Base-by-base conservation (phyloP, 2,113 vertebrate species). In the Nasalis larvatus region DNA sequence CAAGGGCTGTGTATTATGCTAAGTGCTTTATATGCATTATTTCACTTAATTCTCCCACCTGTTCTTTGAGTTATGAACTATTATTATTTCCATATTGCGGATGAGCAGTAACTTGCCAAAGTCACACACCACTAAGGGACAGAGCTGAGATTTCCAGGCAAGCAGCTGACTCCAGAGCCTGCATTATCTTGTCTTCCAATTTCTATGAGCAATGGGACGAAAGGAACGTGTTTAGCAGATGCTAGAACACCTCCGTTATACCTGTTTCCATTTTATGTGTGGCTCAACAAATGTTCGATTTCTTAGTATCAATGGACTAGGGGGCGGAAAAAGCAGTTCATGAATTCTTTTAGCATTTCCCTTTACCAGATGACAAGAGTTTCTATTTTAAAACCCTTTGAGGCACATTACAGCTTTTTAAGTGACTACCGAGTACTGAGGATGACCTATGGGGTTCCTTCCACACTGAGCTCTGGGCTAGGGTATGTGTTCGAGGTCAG, bases 1-100 rank as follows among this genome's bases (percentile, higher is more conserved):
- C 54, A 84, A 87, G 94, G 3, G 27, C 84, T 49, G 16, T 37
- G 56, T 13, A 60, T 42, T 56, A 58, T 21, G 78, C 85, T 71
- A 81, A 96, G 81, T 58, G 93, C 85, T 83, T 77, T 49, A 18
- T 25, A 47, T 17, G 86, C 92, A 82, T 74, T 84, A 71, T 81
- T 92, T 86, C 87, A 86, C 16, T 56, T 25, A 49, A 52, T 52
- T 90, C 45, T 95, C 87, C 71, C 73, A 54, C n/a, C 81, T 23
- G 4, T 54, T 54, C 85, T 68, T 30, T 32, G 95, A 88, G 93
- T 63, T 81, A 81, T 4, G 12, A 40, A 74, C 32, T 21, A 42
- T 8, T 10, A 83, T 93, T 49, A 86, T 91, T 73, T 89, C 80
- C 66, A 58, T 78, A 86, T 85, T 56, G 89, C 32, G 74, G 92